Evolutionary conservation across 1,140 invertebrate species (phyloP), one percentile per base, ranked within the genome.

Genomic region (Daktulosphaira vitifoliae): DNA sequence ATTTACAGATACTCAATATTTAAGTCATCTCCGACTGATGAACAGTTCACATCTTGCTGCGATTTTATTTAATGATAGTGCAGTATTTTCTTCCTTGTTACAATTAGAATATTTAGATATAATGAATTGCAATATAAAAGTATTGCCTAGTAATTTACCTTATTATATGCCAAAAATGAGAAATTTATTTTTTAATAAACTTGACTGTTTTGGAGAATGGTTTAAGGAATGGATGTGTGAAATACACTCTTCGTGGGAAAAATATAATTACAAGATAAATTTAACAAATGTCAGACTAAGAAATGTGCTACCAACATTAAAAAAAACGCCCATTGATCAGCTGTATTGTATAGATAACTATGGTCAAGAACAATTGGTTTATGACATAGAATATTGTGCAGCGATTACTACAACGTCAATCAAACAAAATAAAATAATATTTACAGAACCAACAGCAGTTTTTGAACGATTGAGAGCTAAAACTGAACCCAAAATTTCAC

Each of bases 91-190:
- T 8, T 44, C 65, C 9, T 5, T 66, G 33, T 15, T 18, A 2
- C 65, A 53, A 9, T 50, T 66, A 13, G 51, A 53, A 22, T n/a
- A 66, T 13, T 20, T 66, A n/a, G 51, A 53, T 26, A 11, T 66
- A 16, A 53, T 33, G 8, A 39, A 18, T 5, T 52, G 49, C 13
- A 26, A 9, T 2, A n/a, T 65, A n/a, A 33, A 7, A 3, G 7
- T 29, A 9, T 11, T 66, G 25, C 49, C 49, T 0, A 15, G 4
- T 7, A 16, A 18, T 1, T 18, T 51, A 9, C 18, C 50, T 6
- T 42, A 66, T 6, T n/a, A 46, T 3, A 44, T 66, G 49, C 49
- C 49, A 8, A 51, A 53, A 18, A 39, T 66, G 18, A 29, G n/a
- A 25, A 46, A n/a, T 2, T 20, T 66, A 1, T 26, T 25, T 2